Base-by-base conservation (phyloP, 2,113 vertebrate species). In the Coptodon rendalli region DNA sequence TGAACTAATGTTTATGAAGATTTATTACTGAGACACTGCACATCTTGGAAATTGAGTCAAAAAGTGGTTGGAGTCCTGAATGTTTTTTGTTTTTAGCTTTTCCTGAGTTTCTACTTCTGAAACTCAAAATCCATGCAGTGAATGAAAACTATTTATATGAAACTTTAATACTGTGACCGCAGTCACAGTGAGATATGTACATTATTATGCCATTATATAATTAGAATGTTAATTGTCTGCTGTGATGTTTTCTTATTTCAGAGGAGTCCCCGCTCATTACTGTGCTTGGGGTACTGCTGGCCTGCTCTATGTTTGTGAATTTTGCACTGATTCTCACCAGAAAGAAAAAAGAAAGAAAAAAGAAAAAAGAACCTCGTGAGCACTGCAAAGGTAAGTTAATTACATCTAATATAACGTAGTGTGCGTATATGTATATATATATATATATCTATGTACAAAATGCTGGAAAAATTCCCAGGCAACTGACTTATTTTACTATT, bases 321-420 rank as follows among this genome's bases (percentile, higher is more conserved):
- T 48, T 19, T 9, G 53, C 6, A 53, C 24, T 93, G 5, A 57
- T 89, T 24, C 6, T 87, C 61, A 71, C 1, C 54, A 90, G 9
- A 56, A 84, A 45, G 7, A 13, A 16, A 82, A 80, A 63, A 45
- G 50, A 52, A 52, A 52, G 17, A 52, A 52, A 52, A 52, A 52
- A 19, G 8, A 52, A 52, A 52, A 52, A 52, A 52, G 0, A n/a
- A 53, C 4, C 4, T n/a, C 50, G 66, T 31, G 2, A 76, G 50
- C 56, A 81, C 34, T 61, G 16, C 82, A 92, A 79, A 79, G 85
- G 92, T 92, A 54, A 3, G 68, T 53, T 53, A 53, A 2, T 53
- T 9, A 53, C 2, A n/a, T 53, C 9, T 53, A n/a, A 52, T 52
- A 52, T 52, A 52, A 52, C 4, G 3, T 52, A 52, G 50, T n/a